Percentiles rank a stretch among this genome's conserved stretches.
Evolutionary conservation across 2,113 vertebrate species (phyloP).

Genomic region (Crotalus horridus): DNA sequence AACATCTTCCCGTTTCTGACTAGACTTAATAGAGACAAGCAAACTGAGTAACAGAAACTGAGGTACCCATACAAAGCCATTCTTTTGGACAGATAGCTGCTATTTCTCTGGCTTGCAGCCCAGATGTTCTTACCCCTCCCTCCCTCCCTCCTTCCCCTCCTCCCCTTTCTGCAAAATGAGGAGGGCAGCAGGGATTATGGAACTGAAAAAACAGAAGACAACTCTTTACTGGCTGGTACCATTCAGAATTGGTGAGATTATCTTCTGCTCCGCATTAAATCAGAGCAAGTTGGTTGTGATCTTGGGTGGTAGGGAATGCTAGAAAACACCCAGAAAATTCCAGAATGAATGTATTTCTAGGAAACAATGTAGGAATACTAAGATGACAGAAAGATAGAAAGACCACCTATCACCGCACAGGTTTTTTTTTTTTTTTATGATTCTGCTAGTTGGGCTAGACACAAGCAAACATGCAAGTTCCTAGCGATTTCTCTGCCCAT

Average conservation of each 20-base stretch:
- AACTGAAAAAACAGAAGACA: background rate
- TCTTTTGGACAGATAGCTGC: rapidly evolving
- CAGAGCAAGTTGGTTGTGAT: background rate
- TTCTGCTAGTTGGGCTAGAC: background rate
- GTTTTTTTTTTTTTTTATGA: background rate
- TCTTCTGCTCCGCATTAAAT: background rate
- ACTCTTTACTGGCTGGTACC: background rate
- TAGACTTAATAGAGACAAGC: background rate
- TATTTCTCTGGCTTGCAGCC: background rate
- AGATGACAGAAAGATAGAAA: background rate
- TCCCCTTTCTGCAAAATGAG: background rate
- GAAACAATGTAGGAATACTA: background rate
- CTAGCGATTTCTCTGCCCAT: background rate
- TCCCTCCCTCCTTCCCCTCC: background rate
- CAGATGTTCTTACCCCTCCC: background rate
- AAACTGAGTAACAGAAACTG: rapidly evolving
- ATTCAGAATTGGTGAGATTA: background rate
- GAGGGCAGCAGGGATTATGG: background rate
- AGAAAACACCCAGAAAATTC: background rate
- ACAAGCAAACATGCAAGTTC: background rate
- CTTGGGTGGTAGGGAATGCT: background rate
- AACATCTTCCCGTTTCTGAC: background rate
- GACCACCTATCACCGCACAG: too few relatives aligned
- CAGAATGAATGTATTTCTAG: background rate
- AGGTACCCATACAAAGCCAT: background rate